Evolutionary conservation across 1,140 invertebrate species (phyloP), one percentile per base, ranked within the genome.

Genomic region (Musca vetustissima): DNA sequence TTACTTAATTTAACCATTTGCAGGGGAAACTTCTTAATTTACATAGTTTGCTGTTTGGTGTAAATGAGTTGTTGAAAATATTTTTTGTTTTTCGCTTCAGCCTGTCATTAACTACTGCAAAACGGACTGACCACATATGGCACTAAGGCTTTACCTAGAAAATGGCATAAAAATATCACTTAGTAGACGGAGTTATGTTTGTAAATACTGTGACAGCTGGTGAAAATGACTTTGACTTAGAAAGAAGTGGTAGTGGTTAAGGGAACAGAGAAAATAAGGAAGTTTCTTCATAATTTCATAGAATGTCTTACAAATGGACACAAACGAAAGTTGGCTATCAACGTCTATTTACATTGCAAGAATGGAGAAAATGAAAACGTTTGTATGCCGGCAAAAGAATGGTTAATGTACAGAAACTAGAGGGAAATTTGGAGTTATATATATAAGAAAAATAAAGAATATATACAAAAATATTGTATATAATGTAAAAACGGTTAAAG

Each of bases 151-250:
- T 3, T 32, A 59, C 55, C 32, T 59, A 17, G 55, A 28, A 59
- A 32, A 32, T 17, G 50, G 50, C 11, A 2, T 21, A 13, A 13
- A 3, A 53, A 32, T 7, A 59, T 3, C 28, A 32, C 28, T 32
- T 32, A 32, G 55, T n/a, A 22, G 14, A 9, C 25, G 15, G 55
- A 28, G 9, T 59, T 7, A 55, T 59, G 25, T 53, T 32, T n/a
- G 55, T 59, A 59, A 59, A 59, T 59, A 59, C 15, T 17, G 55
- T 59, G 55, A 32, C 55, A 59, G 55, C 55, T 59, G 55, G 25
- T 59, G 55, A 59, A 59, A 59, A 59, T 59, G 55, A 59, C 55
- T 59, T 59, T 14, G 55, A 32, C 32, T 32, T 59, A 59, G 32
- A 32, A 32, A 9, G 9, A 32, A 32, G 28, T 9, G 28, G 28